Percentiles rank a stretch among this genome's conserved stretches.
Conservation (phyloP, 1,140 invertebrate genomes). For the Orussus abietinus region DNA sequence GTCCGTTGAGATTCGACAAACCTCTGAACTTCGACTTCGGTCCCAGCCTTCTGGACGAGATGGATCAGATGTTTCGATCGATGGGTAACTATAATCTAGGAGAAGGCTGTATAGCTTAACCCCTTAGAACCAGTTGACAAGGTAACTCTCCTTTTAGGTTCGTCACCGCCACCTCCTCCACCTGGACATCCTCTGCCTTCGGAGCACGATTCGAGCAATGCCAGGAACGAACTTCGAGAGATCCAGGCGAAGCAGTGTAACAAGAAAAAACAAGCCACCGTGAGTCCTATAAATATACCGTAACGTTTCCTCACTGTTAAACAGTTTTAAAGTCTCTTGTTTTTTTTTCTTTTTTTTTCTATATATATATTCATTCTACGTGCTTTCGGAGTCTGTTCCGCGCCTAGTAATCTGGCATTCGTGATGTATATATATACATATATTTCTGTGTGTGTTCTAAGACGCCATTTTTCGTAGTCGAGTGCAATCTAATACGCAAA, state of each 20-base stretch:
- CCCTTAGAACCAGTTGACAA: background rate
- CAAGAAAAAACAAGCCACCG: constrained; percentile 75
- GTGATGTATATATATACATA: no score
- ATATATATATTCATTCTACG: no score
- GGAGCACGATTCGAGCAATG: constrained; percentile 66
- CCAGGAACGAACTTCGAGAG: constrained; percentile 71
- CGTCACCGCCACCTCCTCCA: constrained; percentile 40
- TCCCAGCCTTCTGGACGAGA: constrained; percentile 90
- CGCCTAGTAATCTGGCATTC: no score
- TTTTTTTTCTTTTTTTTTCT: no score
- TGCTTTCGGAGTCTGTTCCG: no score
- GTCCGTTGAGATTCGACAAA: constrained; percentile 48
- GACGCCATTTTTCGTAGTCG: no score
- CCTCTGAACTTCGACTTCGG: constrained; percentile 78
- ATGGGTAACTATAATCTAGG: constrained; percentile 53
- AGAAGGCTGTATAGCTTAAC: no score
- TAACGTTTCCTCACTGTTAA: no score
- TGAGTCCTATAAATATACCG: constrained; percentile 56
- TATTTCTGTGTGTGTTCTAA: no score
- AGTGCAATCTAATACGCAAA: no score
- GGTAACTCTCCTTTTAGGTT: constrained; percentile 28
- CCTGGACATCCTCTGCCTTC: constrained; percentile 51
- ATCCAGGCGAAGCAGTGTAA: constrained; percentile 56
- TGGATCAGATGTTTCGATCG: constrained; percentile 89
- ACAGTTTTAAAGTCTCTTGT: no score